Evolutionary conservation across 2,113 vertebrate species (phyloP).

Genomic region (Todiramphus saurophagus): DNA sequence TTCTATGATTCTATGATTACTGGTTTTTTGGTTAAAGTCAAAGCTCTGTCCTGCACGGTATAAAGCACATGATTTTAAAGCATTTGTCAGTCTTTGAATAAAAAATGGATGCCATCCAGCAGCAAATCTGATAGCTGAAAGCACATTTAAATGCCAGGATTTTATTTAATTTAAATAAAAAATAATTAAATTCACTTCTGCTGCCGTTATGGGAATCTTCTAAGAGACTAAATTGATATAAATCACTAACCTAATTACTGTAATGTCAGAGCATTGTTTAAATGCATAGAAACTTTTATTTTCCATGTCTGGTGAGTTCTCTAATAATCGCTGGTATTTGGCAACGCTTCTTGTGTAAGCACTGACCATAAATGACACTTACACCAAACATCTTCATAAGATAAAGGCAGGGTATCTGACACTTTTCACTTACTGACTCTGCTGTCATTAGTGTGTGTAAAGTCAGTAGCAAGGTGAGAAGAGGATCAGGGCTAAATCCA

Average conservation of each 20-base stretch:
- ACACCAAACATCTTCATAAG: constrained; percentile 23
- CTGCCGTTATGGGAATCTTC: background rate
- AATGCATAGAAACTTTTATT: constrained; percentile 51
- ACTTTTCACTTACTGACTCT: constrained; percentile 32
- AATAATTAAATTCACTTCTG: background rate
- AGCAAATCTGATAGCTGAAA: background rate
- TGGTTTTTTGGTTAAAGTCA: background rate
- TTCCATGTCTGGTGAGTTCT: constrained; percentile 21
- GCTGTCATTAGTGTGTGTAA: constrained; percentile 15
- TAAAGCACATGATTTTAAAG: background rate
- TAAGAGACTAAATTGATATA: constrained; percentile 5
- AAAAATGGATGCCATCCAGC: background rate
- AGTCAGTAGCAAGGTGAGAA: constrained; percentile 43
- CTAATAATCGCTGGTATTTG: constrained; percentile 52
- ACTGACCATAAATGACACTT: constrained; percentile 43
- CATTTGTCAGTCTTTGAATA: background rate
- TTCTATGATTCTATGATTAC: no score
- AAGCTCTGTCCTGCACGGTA: background rate
- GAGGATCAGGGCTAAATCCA: constrained; percentile 37
- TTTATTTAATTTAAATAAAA: background rate
- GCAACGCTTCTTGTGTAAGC: constrained; percentile 13
- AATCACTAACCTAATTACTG: constrained; percentile 52
- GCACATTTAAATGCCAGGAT: background rate
- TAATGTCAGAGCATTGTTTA: constrained; percentile 35
- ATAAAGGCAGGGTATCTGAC: constrained; percentile 13